A percentile compares a stretch with the other conserved stretches of the same genome.
phyloP scores from a whole-genome alignment of 2,888 invertebrate species.

The Acleris holmiana region DNA sequence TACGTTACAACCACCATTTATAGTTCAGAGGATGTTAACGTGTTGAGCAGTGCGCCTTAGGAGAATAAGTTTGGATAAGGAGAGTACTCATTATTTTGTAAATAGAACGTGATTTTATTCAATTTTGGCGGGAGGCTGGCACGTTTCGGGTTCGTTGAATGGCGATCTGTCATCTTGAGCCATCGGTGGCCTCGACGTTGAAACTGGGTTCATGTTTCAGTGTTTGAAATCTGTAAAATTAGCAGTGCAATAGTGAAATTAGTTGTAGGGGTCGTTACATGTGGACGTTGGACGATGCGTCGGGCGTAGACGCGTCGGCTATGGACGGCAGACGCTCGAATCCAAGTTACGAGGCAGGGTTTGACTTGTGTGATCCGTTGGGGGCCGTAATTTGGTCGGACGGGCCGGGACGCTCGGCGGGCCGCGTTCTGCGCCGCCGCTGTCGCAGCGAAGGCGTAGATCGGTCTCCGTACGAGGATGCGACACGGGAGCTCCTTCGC shows the following conservation, averaged over 20 bases:
- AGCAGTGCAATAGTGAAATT: slow-evolving; percentile 73
- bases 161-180: slow-evolving; percentile 72
- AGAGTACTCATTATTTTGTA: slow-evolving; percentile 53
- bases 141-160: slow-evolving; percentile 65
- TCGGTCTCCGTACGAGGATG: slow-evolving; percentile 79
- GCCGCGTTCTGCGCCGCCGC: slow-evolving; percentile 75
- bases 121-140: slow-evolving; percentile 78
- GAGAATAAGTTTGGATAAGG: slow-evolving; percentile 33
- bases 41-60: slow-evolving; percentile 25
- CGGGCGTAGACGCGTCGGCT: slow-evolving; percentile 67
- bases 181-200: slow-evolving; percentile 70
- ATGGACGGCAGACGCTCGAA: slow-evolving; percentile 78
- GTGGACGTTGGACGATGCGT: slow-evolving; percentile 76
- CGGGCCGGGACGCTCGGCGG: slow-evolving; percentile 66
- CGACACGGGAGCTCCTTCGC: slow-evolving; percentile 61
- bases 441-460: slow-evolving; percentile 81
- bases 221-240: slow-evolving; percentile 69
- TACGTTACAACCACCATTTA: slow-evolving; percentile 40
- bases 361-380: slow-evolving; percentile 76
- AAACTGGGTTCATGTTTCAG: slow-evolving; percentile 62
- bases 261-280: slow-evolving; percentile 61
- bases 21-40: slow-evolving; percentile 10
- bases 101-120: slow-evolving; percentile 61
- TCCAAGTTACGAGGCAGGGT: slow-evolving; percentile 77
- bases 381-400: slow-evolving; percentile 68